Conservation (phyloP, 2,113 vertebrate species). For the Anguilla rostrata region DNA sequence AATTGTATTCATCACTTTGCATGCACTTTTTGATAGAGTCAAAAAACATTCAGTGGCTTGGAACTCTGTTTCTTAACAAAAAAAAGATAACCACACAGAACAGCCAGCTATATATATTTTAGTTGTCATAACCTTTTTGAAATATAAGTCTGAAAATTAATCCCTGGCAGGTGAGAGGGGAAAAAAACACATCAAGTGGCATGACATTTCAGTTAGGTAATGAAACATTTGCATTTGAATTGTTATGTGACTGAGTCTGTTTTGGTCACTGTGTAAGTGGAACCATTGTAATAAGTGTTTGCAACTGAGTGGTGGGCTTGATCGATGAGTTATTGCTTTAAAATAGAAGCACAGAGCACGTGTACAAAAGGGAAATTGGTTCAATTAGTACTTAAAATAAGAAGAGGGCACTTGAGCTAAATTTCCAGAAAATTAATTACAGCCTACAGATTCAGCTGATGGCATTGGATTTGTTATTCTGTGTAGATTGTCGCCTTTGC, state of each 20-base stretch:
- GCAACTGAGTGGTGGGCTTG: slow-evolving; percentile 59
- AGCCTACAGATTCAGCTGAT: slow-evolving; percentile 61
- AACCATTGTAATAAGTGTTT: slow-evolving; percentile 64
- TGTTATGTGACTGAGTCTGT: slow-evolving; percentile 61
- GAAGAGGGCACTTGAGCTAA: slow-evolving; percentile 69
- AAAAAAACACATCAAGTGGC: not conserved
- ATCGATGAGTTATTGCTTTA: slow-evolving; percentile 71
- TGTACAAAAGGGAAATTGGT: slow-evolving; percentile 68
- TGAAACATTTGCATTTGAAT: slow-evolving; percentile 39
- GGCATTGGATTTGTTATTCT: slow-evolving; percentile 49
- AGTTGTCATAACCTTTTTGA: not conserved
- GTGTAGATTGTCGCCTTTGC: slow-evolving; percentile 32
- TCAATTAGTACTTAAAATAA: slow-evolving; percentile 72
- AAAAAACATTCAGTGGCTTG: not conserved
- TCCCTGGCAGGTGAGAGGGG: not conserved
- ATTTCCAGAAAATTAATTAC: slow-evolving; percentile 66
- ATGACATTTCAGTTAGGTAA: slow-evolving; percentile 41
- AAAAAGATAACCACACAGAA: not conserved
- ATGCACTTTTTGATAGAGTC: not conserved
- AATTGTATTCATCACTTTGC: not conserved
- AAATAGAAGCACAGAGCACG: slow-evolving; percentile 65
- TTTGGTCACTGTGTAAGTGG: slow-evolving; percentile 68
- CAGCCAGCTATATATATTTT: not conserved
- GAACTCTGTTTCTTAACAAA: not conserved
- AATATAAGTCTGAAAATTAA: slow-evolving; percentile 2